A percentile compares a stretch with the other conserved stretches of the same genome.
Conservation (phyloP, 2,113 vertebrate species). For the Notarius lentiginosus region DNA sequence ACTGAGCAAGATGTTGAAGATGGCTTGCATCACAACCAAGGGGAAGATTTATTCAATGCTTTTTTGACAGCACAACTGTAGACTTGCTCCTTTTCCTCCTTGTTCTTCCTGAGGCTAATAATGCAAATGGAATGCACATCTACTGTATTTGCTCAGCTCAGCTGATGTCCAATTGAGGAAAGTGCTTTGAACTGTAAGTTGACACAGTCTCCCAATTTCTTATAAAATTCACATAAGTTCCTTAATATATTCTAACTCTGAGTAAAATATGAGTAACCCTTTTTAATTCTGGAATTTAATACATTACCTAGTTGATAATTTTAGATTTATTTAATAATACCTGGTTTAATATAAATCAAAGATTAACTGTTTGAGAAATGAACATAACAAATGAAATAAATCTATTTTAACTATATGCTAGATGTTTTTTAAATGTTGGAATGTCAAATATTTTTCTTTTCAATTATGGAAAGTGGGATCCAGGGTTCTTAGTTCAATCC, state of each 20-base stretch:
- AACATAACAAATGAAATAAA: no score
- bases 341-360: background rate
- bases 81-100: background rate
- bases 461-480: background rate
- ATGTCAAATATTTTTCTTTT: background rate
- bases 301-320: background rate
- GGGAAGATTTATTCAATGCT: slow-evolving; percentile 11
- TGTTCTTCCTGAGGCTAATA: slow-evolving; percentile 1
- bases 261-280: background rate
- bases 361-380: background rate
- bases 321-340: background rate
- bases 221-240: background rate
- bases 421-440: no score
- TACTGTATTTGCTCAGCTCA: background rate
- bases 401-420: no score
- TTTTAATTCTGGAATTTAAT: background rate
- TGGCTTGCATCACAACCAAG: slow-evolving; percentile 21
- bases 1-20: slow-evolving; percentile 3
- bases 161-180: background rate
- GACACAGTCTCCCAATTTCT: background rate
- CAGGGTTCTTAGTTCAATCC: background rate
- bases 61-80: slow-evolving; percentile 8
- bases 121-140: background rate
- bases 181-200: background rate
- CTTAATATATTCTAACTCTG: background rate